Evolutionary conservation across 2,888 invertebrate species (phyloP), one percentile per base, ranked within the genome.

Genomic region (Chorisops tibialis): DNA sequence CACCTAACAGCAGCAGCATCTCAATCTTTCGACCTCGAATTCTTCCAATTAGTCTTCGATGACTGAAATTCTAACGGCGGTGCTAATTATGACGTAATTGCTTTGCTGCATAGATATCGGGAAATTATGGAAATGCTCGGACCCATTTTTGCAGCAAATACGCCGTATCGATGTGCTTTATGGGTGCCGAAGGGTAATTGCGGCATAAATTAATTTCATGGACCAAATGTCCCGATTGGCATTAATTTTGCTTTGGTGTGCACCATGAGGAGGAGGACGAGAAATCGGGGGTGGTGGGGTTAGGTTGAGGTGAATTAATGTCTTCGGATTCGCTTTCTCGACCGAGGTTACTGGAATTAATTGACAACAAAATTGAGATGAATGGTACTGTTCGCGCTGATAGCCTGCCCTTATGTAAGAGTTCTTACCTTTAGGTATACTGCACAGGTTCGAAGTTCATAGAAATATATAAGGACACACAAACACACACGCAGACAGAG

Each of bases 121-220:
- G 66, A 73, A 74, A 77, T 77, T 77, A 77, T 77, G 76, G 76
- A 76, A 77, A 77, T 77, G 73, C 70, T 50, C 47, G 64, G 41
- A 50, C 38, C 49, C 49, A 59, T 60, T 60, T 60, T 60, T 60
- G 50, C 39, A 49, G 60, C 60, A 60, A 60, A 50, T 51, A 37
- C 38, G 59, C n/a, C 30, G 47, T 70, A 71, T 72, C 70, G 75
- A 76, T 76, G 75, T 76, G 75, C 76, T 77, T 77, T 77, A 77
- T 77, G 75, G 76, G 74, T 76, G 73, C 72, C 70, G 72, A 71
- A 72, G 73, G 74, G 75, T 75, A 76, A 77, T 77, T 76, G 75
- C 75, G 72, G 75, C 76, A 77, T 77, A 77, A 77, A 77, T 77
- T 76, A 77, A 77, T 77, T 77, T 76, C 76, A 76, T 73, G 73